These are phyloP conservation scores for Monoplex corrugatus DNA, from an alignment of 2,888 invertebrate species.

Conservation along the genomic window DNA sequence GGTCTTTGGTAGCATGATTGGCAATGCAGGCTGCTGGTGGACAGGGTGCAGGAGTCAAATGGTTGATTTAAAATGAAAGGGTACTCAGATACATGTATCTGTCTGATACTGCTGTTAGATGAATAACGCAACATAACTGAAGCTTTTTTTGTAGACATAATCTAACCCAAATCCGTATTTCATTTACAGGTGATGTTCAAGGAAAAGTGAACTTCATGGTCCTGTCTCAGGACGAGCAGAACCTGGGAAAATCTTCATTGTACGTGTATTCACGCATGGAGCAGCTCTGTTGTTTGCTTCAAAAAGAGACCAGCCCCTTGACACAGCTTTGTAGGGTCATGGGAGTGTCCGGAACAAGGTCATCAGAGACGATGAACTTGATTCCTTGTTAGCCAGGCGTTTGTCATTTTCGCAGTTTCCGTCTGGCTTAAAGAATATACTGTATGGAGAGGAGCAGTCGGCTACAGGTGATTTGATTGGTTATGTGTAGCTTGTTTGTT, in stretches of 20 bases:
- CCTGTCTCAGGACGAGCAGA: slow-evolving; percentile 41
- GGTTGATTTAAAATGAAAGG: no score
- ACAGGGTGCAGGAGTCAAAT: no score
- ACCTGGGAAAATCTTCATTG: slow-evolving; percentile 40
- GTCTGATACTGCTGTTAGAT: no score
- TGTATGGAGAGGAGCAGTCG: slow-evolving; percentile 2
- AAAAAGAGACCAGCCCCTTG: slow-evolving; percentile 45
- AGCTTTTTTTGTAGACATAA: background rate
- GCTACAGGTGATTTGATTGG: slow-evolving; percentile 35
- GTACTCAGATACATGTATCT: no score
- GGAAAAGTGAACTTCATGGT: slow-evolving; percentile 52
- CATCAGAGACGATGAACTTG: slow-evolving; percentile 43
- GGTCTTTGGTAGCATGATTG: no score
- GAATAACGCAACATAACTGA: no score
- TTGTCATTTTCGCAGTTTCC: slow-evolving; percentile 45
- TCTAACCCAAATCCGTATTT: background rate
- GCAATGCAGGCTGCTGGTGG: no score
- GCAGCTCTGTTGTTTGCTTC: slow-evolving; percentile 45
- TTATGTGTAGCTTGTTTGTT: background rate
- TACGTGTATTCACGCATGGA: slow-evolving; percentile 37
- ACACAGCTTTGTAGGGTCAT: slow-evolving; percentile 46
- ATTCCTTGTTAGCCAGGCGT: slow-evolving; percentile 47
- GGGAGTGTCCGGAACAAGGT: slow-evolving; percentile 15
- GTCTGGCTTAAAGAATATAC: slow-evolving; percentile 31
- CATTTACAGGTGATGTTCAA: slow-evolving; percentile 35